Evolutionary conservation across 2,888 invertebrate genomes (phyloP).

Genomic region (Cartodere bifasciata): DNA sequence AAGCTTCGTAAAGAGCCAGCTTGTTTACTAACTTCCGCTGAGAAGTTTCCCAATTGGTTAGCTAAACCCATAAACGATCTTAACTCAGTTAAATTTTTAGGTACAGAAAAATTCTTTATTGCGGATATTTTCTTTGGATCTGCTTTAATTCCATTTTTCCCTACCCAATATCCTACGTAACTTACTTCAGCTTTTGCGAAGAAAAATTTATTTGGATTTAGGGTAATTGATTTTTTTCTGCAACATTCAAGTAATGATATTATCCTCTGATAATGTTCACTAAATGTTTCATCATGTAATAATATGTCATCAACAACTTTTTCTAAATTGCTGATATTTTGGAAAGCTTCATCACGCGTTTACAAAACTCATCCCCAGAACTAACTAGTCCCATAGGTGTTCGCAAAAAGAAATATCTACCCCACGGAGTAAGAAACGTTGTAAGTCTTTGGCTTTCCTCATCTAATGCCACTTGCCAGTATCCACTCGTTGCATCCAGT

Average conservation of each 20-base stretch:
- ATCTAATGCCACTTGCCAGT: conserved; percentile 3
- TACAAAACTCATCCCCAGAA: conserved; percentile 3
- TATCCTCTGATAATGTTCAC: not conserved
- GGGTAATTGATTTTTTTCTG: conserved; percentile 3
- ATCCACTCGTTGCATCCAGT: not conserved
- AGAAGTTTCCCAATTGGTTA: conserved; percentile 3
- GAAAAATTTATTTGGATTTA: not conserved
- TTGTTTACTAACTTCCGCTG: conserved; percentile 1
- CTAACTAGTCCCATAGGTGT: conserved; percentile 4
- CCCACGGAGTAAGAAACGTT: conserved; percentile 5
- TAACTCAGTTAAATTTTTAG: conserved; percentile 2
- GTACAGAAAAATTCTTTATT: conserved; percentile 5
- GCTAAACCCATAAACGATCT: conserved; percentile 4
- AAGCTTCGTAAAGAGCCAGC: conserved; percentile 2
- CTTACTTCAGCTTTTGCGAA: conserved; percentile 4
- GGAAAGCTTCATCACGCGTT: conserved; percentile 5
- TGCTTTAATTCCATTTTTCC: conserved; percentile 3
- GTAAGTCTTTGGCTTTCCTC: conserved; percentile 4
- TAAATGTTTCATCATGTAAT: conserved; percentile 1
- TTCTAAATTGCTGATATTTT: conserved; percentile 1
- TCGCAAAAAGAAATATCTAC: conserved; percentile 2
- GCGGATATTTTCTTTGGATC: conserved; percentile 4
- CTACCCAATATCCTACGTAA: not conserved
- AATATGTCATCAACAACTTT: conserved; percentile 3
- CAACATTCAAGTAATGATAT: conserved; percentile 3